Base-by-base conservation (phyloP, 2,797 vertebrate genomes). In the Harpagifer antarcticus region DNA sequence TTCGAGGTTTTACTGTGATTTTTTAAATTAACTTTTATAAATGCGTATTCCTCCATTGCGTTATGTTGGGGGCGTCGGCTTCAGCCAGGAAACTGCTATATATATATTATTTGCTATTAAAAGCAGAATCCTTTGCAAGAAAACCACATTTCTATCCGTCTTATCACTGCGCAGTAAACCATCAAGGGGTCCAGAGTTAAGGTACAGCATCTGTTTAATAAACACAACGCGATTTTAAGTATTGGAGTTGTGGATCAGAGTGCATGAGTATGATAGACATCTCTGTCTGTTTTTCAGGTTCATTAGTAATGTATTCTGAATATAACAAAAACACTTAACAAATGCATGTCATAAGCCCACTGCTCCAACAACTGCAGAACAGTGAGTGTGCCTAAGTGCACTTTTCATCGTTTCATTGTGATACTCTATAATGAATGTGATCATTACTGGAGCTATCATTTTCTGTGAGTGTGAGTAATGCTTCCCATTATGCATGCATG, bases 311-410 rank as follows among this genome's bases (percentile, higher is more conserved):
- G 3, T 40, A 31, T 54, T 57, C 0, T 65, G 64, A 55, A 56
- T 37, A 33, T 27, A 42, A 56, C 57, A 44, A 68, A 5, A 68
- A 62, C 45, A 44, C 20, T 62, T 50, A 3, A 64, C 20, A 23
- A n/a, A 62, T 45, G 23, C 15, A 49, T 75, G 37, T 61, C 54
- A 65, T 56, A 20, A 71, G 49, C 45, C 3, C 19, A 58, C 50
- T 57, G 54, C 37, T 53, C 12, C 1, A 76, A 20, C 31, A 19
- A n/a, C 33, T 19, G 27, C 5, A 61, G 48, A 72, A 65, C 40
- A 62, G 11, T 64, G 61, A 72, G 16, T 68, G 73, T 44, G 55
- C 45, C 74, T 48, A 33, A 72, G 71, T 63, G 78, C 60, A 56
- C 64, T 50, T 71, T 63, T 48, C 43, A 62, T 48, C 12, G 33